Percentiles rank a stretch among this genome's conserved stretches.
phyloP scores from a whole-genome alignment of 2,797 vertebrate genomes.

The Lagodon rhomboides region DNA sequence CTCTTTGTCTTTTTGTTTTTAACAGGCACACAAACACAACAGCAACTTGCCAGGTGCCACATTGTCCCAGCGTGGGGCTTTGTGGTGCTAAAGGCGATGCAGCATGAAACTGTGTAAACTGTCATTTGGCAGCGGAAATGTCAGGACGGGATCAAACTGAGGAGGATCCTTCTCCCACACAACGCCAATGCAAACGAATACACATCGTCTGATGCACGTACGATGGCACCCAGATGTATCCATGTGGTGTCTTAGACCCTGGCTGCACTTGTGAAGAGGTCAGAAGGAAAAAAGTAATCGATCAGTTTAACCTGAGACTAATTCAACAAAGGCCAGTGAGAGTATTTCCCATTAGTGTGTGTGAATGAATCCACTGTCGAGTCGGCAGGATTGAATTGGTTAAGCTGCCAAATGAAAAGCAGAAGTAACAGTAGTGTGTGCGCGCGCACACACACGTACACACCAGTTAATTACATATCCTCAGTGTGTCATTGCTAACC shows the following conservation, averaged over 20 bases:
- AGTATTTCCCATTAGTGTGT: slow-evolving; percentile 52
- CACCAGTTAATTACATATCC: slow-evolving; percentile 71
- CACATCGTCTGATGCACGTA: neutral
- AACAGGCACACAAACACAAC: slow-evolving; percentile 4
- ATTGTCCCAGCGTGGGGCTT: slow-evolving; percentile 45
- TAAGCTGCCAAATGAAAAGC: slow-evolving; percentile 62
- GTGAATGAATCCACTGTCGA: slow-evolving; percentile 48
- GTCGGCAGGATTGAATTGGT: slow-evolving; percentile 49
- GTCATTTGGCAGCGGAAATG: slow-evolving; percentile 55
- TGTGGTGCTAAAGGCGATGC: slow-evolving; percentile 54
- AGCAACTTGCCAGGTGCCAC: slow-evolving; percentile 50
- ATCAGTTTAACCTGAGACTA: slow-evolving; percentile 45
- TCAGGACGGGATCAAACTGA: slow-evolving; percentile 28
- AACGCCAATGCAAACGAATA: neutral
- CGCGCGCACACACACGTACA: slow-evolving; percentile 16
- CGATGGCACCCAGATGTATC: neutral
- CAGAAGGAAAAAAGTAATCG: slow-evolving; percentile 3
- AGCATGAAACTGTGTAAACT: slow-evolving; percentile 48
- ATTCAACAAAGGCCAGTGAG: slow-evolving; percentile 45
- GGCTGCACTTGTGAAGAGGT: neutral
- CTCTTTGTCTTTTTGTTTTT: neutral
- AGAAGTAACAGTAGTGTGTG: slow-evolving; percentile 7
- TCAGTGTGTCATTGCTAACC: slow-evolving; percentile 71
- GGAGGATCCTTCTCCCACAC: slow-evolving; percentile 6
- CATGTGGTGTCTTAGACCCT: neutral